Evolutionary conservation across 2,888 invertebrate genomes (phyloP).

Genomic region (Rutpela maculata): DNA sequence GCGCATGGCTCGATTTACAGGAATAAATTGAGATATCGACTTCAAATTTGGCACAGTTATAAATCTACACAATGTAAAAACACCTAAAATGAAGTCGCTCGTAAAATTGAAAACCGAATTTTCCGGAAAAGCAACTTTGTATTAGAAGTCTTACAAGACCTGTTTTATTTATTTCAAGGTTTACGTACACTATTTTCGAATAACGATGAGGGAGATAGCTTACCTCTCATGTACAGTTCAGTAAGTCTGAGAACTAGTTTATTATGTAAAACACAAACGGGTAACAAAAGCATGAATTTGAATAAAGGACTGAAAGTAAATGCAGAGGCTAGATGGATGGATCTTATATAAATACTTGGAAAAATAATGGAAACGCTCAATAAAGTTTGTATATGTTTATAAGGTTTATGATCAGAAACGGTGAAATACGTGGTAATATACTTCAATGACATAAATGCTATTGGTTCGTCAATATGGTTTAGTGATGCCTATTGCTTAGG

Average conservation of each 20-base stretch:
- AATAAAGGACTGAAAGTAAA: too few relatives aligned
- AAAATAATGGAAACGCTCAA: too few relatives aligned
- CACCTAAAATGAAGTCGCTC: neutral
- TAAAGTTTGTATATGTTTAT: too few relatives aligned
- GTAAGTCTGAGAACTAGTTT: neutral
- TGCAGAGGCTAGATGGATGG: too few relatives aligned
- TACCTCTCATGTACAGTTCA: neutral
- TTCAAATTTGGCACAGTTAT: neutral
- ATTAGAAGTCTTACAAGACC: neutral
- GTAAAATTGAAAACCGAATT: neutral
- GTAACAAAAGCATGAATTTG: too few relatives aligned
- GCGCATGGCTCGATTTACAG: neutral
- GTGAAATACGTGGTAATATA: too few relatives aligned
- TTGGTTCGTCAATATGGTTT: too few relatives aligned
- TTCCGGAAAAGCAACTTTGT: neutral
- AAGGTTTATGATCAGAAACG: too few relatives aligned
- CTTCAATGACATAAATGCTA: too few relatives aligned
- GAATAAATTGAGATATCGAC: too few relatives aligned
- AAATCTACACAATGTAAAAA: constrained; percentile 1
- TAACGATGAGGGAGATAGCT: neutral
- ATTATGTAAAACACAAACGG: neutral
- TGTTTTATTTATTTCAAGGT: neutral
- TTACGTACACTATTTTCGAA: neutral
- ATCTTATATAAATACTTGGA: too few relatives aligned
- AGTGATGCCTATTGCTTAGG: too few relatives aligned